Evolutionary conservation across 2,888 invertebrate genomes (phyloP), one percentile per base, ranked within the genome.

Genomic region (Drosophila engyochracea): DNA sequence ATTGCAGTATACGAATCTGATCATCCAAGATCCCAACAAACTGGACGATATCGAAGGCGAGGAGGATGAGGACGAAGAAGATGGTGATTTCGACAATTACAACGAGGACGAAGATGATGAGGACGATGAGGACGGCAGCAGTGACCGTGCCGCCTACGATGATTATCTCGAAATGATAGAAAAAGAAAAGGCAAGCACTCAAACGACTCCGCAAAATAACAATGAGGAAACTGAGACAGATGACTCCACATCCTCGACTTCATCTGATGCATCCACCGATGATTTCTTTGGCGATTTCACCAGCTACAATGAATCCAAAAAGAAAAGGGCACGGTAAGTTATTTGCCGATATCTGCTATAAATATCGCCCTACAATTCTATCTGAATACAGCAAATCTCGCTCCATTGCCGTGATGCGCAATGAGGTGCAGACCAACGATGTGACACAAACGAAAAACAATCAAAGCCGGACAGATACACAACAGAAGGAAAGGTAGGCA

Each of bases 371-470:
- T 19, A 39, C 0, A 30, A 35, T 3, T n/a, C 7, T 14, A 9
- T 39, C 6, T 52, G 3, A 16, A 49, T 28, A 0, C 35, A 92
- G 94, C 75, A 90, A 85, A 78, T 87, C 92, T 78, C 92, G 94
- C 62, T 93, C 93, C 44, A 92, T 94, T 85, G 71, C 88, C 12
- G 81, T 79, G 6, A 53, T 82, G 9, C 77, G 79, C 39, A 90
- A 90, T 83, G 94, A 94, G 49, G 83, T 94, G 65, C 82, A 82
- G 63, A 93, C 92, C 74, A 92, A 93, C 25, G 93, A 93, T 70
- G 91, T 91, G 3, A 37, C 72, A 10, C 65, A 55, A 22, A 72
- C 53, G 12, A 69, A 19, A 33, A 57, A 69, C 16, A 78, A 67
- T 41, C 60, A 70, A 59, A 66, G 41, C 33, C 58, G 33, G 25